Base-by-base conservation (phyloP, 2,888 invertebrate species). In the Ichneumon xanthorius region DNA sequence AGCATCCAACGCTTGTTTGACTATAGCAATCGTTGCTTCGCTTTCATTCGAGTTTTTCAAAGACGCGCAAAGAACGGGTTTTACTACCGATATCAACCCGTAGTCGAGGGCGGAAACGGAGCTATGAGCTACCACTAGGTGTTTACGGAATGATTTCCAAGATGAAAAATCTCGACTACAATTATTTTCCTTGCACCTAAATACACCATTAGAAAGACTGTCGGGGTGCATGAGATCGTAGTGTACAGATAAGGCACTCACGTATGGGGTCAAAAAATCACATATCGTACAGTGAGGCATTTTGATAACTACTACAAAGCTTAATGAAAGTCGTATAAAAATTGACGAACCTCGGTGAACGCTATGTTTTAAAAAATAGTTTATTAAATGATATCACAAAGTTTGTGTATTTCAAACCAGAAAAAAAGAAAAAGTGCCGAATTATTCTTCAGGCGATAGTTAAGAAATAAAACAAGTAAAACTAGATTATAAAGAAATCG, bases 141-240 rank as follows among this genome's bases (percentile, higher is more conserved):
- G 65, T 67, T 67, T 67, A 40, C 40, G 33, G 40, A 67, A 67
- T 7, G 65, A 19, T 67, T 67, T 67, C 65, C 65, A 67, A 19
- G 65, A n/a, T 37, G 65, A 40, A 67, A 67, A 67, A 67, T 67
- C 65, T 40, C 65, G 65, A 53, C n/a, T 53, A 53, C 63, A 63
- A 33, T 63, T 33, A 63, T 30, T 30, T 33, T 63, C 63, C n/a
- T 63, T 63, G 30, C 63, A 63, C 63, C 63, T 30, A 33, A 63
- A 63, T n/a, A 53, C 53, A n/a, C 53, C 53, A 53, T 53, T 53
- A n/a, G 53, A n/a, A 16, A 53, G n/a, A 53, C n/a, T n/a, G n/a
- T 53, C 53, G 53, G 53, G 5, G 53, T 53, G 53, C 53, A n/a
- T n/a, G 6, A 53, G 53, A 53, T 53, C 53, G 6, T 53, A 53